Evolutionary conservation across 2,888 invertebrate species (phyloP).

Genomic region (Boloria euphrosyne): DNA sequence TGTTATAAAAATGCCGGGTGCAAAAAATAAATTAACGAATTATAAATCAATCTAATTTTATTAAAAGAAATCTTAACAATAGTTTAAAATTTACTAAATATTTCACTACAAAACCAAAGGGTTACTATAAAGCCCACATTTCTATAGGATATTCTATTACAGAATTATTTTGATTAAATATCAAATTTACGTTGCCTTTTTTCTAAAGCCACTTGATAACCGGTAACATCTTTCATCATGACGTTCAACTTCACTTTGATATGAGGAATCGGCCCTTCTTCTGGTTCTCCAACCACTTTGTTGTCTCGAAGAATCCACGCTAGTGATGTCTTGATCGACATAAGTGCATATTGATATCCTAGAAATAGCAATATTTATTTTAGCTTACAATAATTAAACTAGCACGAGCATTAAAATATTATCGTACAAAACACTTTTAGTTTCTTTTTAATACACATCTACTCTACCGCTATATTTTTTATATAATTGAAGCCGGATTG

Average conservation of each 20-base stretch:
- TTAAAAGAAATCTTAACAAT: too few relatives aligned
- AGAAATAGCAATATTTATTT: conserved; percentile 33
- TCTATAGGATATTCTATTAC: too few relatives aligned
- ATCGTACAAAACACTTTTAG: neutral
- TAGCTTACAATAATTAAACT: too few relatives aligned
- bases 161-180: neutral
- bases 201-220: conserved; percentile 59
- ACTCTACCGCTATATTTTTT: too few relatives aligned
- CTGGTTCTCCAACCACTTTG: conserved; percentile 55
- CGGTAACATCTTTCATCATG: conserved; percentile 73
- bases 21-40: too few relatives aligned
- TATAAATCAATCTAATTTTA: too few relatives aligned
- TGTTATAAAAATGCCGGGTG: too few relatives aligned
- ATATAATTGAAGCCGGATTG: too few relatives aligned
- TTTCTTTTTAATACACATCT: too few relatives aligned
- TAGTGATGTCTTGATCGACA: conserved; percentile 68
- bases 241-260: conserved; percentile 68
- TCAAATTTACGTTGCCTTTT: conserved; percentile 42
- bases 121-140: neutral
- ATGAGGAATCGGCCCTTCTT: conserved; percentile 53
- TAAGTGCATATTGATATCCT: conserved; percentile 73
- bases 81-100: too few relatives aligned
- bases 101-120: too few relatives aligned
- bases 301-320: conserved; percentile 56
- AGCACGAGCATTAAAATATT: neutral